A percentile compares a stretch with the other conserved stretches of the same genome.
These are phyloP conservation scores for Dinoponera quadriceps DNA, from an alignment of 1,140 invertebrate genomes.

Conservation along the genomic window DNA sequence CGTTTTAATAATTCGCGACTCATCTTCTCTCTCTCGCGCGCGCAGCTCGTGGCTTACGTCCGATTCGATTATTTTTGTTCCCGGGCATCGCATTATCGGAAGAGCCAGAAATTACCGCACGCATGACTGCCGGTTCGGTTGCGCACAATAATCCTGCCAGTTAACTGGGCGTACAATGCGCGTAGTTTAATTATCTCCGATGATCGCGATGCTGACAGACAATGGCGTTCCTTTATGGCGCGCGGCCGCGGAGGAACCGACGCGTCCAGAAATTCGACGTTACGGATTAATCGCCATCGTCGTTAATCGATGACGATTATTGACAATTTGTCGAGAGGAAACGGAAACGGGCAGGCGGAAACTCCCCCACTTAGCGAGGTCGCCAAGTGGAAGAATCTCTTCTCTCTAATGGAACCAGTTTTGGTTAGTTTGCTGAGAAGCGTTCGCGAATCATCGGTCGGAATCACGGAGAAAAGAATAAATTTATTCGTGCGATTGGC, in stretches of 20 bases:
- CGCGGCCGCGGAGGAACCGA: constrained; percentile 5
- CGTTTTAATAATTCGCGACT: constrained; percentile 18
- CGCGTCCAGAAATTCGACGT: constrained; percentile 21
- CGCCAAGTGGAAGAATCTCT: too few species aligned
- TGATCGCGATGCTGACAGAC: constrained; percentile 47
- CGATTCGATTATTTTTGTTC: neutral
- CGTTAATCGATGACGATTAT: neutral
- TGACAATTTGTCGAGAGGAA: too few species aligned
- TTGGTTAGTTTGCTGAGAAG: too few species aligned
- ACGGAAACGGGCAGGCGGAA: too few species aligned
- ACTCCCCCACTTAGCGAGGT: too few species aligned
- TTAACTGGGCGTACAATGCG: constrained; percentile 56
- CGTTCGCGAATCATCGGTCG: too few species aligned
- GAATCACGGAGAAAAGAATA: too few species aligned
- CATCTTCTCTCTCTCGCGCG: too few species aligned
- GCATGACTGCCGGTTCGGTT: constrained; percentile 43
- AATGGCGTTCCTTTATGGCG: constrained; percentile 54
- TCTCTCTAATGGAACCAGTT: too few species aligned
- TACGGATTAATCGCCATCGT: neutral
- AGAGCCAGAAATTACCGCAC: constrained; percentile 27
- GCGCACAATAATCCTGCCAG: constrained; percentile 59
- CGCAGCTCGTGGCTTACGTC: neutral
- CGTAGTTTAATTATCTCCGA: constrained; percentile 60
- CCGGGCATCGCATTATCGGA: neutral
- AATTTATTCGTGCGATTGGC: too few species aligned